Evolutionary conservation across 2,888 invertebrate genomes (phyloP).

Genomic region (Brachypalpus laphriformis): DNA sequence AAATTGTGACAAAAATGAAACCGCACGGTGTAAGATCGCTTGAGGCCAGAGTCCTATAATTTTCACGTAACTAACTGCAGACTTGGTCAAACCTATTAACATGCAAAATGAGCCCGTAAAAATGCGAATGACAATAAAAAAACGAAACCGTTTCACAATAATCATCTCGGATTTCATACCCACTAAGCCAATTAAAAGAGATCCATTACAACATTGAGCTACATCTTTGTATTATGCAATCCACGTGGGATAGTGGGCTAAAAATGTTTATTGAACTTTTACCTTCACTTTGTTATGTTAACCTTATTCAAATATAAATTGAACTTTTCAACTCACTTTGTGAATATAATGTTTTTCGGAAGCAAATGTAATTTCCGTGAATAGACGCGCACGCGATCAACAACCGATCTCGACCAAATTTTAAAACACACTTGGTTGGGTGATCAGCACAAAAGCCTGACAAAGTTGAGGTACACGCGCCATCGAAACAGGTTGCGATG

Average conservation of each 20-base stretch:
- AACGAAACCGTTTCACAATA: slow-evolving; percentile 2
- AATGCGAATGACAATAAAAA: neutral
- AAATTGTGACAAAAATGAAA: neutral
- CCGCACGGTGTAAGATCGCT: no score
- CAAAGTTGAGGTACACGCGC: slow-evolving; percentile 29
- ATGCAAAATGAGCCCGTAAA: neutral
- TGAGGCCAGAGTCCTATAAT: no score
- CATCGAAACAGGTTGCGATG: slow-evolving; percentile 42
- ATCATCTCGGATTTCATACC: neutral
- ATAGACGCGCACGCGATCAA: neutral
- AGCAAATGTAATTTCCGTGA: neutral
- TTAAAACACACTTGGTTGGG: slow-evolving; percentile 35
- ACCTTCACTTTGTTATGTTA: slow-evolving; percentile 22
- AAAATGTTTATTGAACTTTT: slow-evolving; percentile 29
- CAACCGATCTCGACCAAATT: slow-evolving; percentile 33
- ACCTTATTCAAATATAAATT: neutral
- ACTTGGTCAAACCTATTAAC: no score
- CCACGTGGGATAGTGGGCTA: neutral
- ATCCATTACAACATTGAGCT: slow-evolving; percentile 1
- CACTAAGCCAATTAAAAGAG: slow-evolving; percentile 3
- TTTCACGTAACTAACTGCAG: no score
- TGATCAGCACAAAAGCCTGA: slow-evolving; percentile 9
- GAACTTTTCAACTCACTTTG: slow-evolving; percentile 6
- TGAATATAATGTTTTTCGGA: neutral
- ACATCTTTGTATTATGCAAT: slow-evolving; percentile 9